Conservation (phyloP, 2,113 vertebrate genomes). For the Campylorhamphus procurvoides region DNA sequence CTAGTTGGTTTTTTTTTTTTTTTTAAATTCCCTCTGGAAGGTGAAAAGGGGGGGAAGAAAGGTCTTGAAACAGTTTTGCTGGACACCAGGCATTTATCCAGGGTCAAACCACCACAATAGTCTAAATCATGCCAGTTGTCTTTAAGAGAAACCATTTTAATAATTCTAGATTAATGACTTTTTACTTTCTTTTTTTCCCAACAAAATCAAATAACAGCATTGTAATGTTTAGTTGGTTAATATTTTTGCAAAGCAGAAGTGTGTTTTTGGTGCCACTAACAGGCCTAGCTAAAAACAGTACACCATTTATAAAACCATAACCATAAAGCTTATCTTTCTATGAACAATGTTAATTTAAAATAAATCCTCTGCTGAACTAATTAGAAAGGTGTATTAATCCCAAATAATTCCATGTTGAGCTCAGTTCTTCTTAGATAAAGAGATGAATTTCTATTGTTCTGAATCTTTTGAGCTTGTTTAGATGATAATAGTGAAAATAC, state of each 20-base stretch:
- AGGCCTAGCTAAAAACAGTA: background rate
- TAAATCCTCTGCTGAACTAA: background rate
- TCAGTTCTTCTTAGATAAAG: background rate
- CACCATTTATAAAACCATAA: background rate
- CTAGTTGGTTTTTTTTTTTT: too few species aligned
- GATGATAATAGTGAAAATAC: background rate
- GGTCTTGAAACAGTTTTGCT: too few species aligned
- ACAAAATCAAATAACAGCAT: constrained; percentile 17
- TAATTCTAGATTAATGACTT: constrained; percentile 26
- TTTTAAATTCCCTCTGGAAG: too few species aligned
- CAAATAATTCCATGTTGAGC: background rate
- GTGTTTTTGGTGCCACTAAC: background rate
- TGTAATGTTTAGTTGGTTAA: background rate
- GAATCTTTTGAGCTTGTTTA: background rate
- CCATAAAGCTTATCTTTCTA: background rate
- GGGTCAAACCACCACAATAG: background rate
- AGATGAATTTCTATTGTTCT: background rate
- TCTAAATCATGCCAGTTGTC: background rate
- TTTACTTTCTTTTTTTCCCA: constrained; percentile 39
- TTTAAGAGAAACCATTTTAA: constrained; percentile 63
- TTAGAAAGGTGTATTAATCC: constrained; percentile 16
- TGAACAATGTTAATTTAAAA: background rate
- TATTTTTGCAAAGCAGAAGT: background rate
- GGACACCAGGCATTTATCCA: too few species aligned
- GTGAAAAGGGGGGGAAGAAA: too few species aligned